Conservation (phyloP, 2,888 invertebrate genomes). For the Heteromurus nitidus region DNA sequence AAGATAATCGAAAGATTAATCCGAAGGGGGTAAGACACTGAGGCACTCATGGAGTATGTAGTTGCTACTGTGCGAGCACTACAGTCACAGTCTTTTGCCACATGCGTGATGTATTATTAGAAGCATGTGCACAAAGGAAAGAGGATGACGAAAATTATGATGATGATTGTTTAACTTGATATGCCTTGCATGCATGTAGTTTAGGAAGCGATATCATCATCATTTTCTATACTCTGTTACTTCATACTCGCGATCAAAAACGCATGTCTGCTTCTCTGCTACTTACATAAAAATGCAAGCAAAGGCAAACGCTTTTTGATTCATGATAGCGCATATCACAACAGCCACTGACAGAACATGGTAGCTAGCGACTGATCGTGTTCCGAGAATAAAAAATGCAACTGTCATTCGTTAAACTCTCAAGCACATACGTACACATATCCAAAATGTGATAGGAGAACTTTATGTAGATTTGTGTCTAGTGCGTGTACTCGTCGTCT, state of each 20-base stretch:
- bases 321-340: no score
- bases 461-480: no score
- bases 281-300: no score
- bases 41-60: neutral
- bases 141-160: conserved; percentile 40
- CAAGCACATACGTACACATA: no score
- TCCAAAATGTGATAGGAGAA: no score
- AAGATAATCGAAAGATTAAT: neutral
- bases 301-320: no score
- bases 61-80: conserved; percentile 19
- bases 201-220: conserved; percentile 14
- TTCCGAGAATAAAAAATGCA: neutral
- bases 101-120: conserved; percentile 15
- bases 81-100: conserved; percentile 15
- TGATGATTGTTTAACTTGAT: conserved; percentile 37
- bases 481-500: no score
- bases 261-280: neutral
- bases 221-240: neutral
- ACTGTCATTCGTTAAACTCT: neutral
- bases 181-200: conserved; percentile 21
- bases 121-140: conserved; percentile 12
- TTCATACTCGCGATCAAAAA: neutral
- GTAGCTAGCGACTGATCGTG: neutral
- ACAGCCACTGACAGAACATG: no score
- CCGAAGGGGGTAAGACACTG: neutral